Base-by-base conservation (phyloP, 1,140 invertebrate genomes). In the Chironomus tepperi region DNA sequence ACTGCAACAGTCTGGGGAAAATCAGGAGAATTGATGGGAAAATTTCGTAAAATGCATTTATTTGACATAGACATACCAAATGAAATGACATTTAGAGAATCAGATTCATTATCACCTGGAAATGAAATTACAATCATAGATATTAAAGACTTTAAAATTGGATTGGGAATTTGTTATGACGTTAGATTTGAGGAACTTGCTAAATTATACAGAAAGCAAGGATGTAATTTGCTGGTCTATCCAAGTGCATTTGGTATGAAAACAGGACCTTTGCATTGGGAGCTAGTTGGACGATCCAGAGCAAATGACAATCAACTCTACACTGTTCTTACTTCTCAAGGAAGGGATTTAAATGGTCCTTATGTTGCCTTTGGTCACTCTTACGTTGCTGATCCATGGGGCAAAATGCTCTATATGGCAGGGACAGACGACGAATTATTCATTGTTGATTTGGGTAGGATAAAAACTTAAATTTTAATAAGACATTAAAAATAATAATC, bases 161-260 rank as follows among this genome's bases (percentile, higher is more conserved):
- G 96, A 0, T 79, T 98, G 74, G 95, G 94, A 2, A 96, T 98
- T 78, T 98, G 96, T 79, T 98, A 98, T 80, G 97, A 98, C 82
- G 88, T 98, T 16, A 84, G 96, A 64, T 98, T 98, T 83, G 88
- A 93, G 75, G 94, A 97, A 84, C 86, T 98, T 86, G 93, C 94
- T 0, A 87, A 91, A 74, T 77, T 96, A 0, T 97, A 97, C 84
- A 84, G 92, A 16, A 88, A 90, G 72, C 76, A 77, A 91, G 93
- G 93, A 2, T 96, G 94, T 79, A 87, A 93, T 74, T 83, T 96
- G 78, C 81, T 97, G 15, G 83, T 98, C 8, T 97, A 96, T 83
- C 95, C 95, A 15, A 94, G 90, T 70, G 95, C 95, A 12, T 98
- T 98, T 80, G 98, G 97, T 83, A 93, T 96, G 90, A 97, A 93